These are phyloP conservation scores for Tor tambroides DNA, from an alignment of 2,113 vertebrate species.

Conservation along the genomic window DNA sequence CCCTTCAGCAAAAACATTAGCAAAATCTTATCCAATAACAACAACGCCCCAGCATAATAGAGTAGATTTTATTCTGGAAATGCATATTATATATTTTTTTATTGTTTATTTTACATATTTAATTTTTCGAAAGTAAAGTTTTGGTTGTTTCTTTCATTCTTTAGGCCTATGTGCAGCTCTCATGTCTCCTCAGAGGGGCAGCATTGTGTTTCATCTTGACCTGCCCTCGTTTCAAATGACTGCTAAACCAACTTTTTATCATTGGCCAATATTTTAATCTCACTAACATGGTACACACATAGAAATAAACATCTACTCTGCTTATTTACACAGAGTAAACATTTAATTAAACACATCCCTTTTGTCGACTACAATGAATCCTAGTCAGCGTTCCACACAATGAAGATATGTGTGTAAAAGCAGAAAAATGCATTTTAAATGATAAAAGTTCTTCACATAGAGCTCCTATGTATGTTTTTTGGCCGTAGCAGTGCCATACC, in stretches of 20 bases:
- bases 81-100: neutral
- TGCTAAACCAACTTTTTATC: neutral
- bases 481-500: conserved; percentile 31
- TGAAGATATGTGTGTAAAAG: neutral
- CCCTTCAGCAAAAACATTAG: neutral
- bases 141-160: neutral
- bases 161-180: neutral
- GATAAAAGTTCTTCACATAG: too few species aligned
- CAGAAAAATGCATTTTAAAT: neutral
- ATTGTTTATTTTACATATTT: neutral
- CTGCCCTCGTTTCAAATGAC: neutral
- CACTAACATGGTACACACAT: neutral
- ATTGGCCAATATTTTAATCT: neutral
- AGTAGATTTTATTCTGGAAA: neutral
- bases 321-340: neutral
- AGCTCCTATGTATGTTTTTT: neutral
- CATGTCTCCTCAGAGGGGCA: conserved; percentile 25
- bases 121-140: neutral
- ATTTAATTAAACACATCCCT: neutral
- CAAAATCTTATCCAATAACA: neutral
- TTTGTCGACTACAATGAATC: neutral
- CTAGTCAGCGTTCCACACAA: neutral
- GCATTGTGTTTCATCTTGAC: conserved; percentile 26
- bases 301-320: neutral
- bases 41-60: neutral